Evolutionary conservation across 2,797 vertebrate species (phyloP), one percentile per base, ranked within the genome.

Genomic region (Hyperoplus immaculatus): DNA sequence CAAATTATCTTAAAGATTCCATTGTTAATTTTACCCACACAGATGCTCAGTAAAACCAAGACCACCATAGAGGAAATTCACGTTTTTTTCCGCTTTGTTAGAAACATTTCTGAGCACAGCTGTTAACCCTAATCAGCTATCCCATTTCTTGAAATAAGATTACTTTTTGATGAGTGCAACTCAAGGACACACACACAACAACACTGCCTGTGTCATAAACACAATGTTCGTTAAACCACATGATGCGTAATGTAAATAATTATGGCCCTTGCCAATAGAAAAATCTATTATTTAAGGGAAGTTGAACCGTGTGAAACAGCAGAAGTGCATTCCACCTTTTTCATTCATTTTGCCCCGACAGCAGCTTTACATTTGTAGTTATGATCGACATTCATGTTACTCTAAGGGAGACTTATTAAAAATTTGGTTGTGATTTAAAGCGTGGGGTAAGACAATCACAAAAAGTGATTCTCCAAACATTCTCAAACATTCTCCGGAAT

Each of bases 241-340:
- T 29, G 62, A 57, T 60, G 47, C 43, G 13, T 12, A 36, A 36
- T 6, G 61, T n/a, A 63, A 54, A 60, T 18, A 21, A 70, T 65
- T n/a, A 11, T 10, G 42, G 29, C 14, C 4, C 67, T 21, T 38
- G 50, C 8, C 5, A 36, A 70, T 59, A n/a, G 2, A 45, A 45
- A 36, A n/a, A 29, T 29, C 29, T 4, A 36, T n/a, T 66, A 45
- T n/a, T 64, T 73, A 42, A 18, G 18, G 18, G 18, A 3, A 14
- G 64, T 59, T 56, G 12, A 53, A 41, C 10, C 36, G 45, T 59
- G 55, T 36, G 15, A 75, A 77, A 61, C 59, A 36, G 38, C 10
- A 3, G 77, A 70, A 77, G 45, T 51, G 6, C 43, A 75, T 64
- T 29, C 29, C 29, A 29, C 29, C 29, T 29, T 29, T 29, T 29